Conservation (phyloP, 2,797 vertebrate genomes). For the Cercopithecus petaurista region DNA sequence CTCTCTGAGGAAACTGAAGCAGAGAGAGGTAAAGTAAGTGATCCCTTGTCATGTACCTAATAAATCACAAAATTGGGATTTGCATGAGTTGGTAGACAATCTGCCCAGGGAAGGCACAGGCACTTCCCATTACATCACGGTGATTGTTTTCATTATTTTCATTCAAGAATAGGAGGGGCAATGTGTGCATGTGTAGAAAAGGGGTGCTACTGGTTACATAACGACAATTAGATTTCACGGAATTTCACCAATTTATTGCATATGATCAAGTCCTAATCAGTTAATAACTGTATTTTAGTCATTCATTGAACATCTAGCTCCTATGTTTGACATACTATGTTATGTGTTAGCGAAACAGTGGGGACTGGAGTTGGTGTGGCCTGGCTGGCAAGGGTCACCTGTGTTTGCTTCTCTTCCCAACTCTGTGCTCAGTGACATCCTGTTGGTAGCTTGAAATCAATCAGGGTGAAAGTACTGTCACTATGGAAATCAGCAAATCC, state of each 20-base stretch:
- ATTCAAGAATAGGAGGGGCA: not conserved
- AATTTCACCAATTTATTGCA: not conserved
- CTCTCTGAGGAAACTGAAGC: not conserved
- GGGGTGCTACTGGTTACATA: not conserved
- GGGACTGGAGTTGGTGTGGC: not conserved
- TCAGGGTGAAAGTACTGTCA: not conserved
- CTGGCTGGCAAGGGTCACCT: not conserved
- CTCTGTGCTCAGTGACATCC: not conserved
- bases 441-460: not conserved
- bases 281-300: not conserved
- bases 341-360: not conserved
- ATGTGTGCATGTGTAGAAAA: too few relatives aligned
- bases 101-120: not conserved
- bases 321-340: not conserved
- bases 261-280: not conserved
- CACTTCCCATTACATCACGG: not conserved
- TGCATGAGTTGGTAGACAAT: not conserved
- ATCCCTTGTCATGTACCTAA: rapidly evolving
- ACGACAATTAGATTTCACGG: not conserved
- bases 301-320: not conserved
- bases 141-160: not conserved
- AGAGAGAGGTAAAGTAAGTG: not conserved
- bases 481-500: not conserved
- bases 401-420: not conserved
- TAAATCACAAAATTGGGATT: not conserved